Percentiles rank a stretch among this genome's conserved stretches.
phyloP scores from a whole-genome alignment of 1,140 invertebrate species.

The Caenorhabditis brenneri region DNA sequence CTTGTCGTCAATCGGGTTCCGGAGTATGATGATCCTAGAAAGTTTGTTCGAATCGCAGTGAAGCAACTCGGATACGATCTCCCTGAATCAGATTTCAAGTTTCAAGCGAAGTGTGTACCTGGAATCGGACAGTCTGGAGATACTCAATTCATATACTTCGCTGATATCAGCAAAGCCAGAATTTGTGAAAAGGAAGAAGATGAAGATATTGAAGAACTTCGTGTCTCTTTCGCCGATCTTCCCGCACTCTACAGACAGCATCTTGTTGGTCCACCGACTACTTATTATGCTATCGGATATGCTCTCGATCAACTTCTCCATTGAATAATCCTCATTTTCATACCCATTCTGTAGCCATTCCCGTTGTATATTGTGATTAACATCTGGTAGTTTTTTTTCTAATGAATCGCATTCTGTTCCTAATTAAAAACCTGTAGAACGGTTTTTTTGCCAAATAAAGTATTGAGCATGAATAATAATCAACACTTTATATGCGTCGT shows the following conservation, averaged over 20 bases:
- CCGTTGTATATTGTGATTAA: not conserved
- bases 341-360: not conserved
- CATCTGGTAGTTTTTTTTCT: no score
- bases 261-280: not conserved
- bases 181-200: conserved; percentile 19
- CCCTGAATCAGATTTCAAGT: not conserved
- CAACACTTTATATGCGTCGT: no score
- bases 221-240: not conserved
- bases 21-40: not conserved
- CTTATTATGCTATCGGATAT: conserved; percentile 23
- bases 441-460: no score
- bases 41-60: not conserved
- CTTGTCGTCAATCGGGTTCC: not conserved
- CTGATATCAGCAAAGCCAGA: not conserved
- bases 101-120: not conserved
- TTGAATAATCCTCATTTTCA: not conserved
- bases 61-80: conserved; percentile 17
- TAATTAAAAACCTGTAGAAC: no score
- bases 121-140: conserved; percentile 25
- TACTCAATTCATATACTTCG: not conserved
- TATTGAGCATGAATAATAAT: no score
- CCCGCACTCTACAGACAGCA: not conserved
- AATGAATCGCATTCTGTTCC: no score
- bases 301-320: conserved; percentile 1
- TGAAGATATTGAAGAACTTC: not conserved